Evolutionary conservation across 2,113 vertebrate species (phyloP).

Genomic region (Tragulus kanchil): DNA sequence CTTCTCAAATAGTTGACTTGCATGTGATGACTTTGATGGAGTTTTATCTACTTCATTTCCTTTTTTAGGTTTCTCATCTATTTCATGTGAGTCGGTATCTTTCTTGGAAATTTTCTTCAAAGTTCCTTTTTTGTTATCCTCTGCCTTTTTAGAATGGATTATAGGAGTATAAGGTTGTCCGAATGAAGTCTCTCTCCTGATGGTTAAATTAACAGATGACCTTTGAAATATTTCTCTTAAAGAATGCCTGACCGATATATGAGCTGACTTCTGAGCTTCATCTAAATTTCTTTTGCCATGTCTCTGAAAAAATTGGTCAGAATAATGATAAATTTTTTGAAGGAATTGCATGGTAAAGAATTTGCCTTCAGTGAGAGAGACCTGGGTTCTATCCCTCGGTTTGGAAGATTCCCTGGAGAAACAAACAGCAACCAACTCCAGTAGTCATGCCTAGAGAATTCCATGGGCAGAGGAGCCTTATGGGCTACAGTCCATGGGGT

Average conservation of each 20-base stretch:
- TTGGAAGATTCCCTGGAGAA: too few species aligned
- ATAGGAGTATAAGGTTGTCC: not conserved
- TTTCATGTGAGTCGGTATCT: not conserved
- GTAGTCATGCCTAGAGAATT: too few species aligned
- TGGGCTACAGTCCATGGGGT: not conserved
- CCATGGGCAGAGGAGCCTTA: too few species aligned
- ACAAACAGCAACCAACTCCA: too few species aligned
- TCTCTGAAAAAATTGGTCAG: constrained; percentile 64
- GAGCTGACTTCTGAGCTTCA: constrained; percentile 55
- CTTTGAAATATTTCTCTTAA: constrained; percentile 14
- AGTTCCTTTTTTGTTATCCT: not conserved
- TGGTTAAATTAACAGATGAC: constrained; percentile 15
- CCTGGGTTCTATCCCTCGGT: too few species aligned
- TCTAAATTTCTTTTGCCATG: constrained; percentile 30
- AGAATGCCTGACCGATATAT: constrained; percentile 48
- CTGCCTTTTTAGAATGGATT: not conserved
- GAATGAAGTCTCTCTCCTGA: constrained; percentile 5
- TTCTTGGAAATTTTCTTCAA: not conserved
- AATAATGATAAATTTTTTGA: constrained; percentile 38
- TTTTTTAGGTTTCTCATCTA: constrained; percentile 30
- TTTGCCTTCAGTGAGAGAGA: too few species aligned
- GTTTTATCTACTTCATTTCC: not conserved
- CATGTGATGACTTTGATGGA: constrained; percentile 26
- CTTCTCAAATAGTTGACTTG: not conserved
- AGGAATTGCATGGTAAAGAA: too few species aligned